phyloP scores from a whole-genome alignment of 2,888 invertebrate genomes.

The Troilus luridus region DNA sequence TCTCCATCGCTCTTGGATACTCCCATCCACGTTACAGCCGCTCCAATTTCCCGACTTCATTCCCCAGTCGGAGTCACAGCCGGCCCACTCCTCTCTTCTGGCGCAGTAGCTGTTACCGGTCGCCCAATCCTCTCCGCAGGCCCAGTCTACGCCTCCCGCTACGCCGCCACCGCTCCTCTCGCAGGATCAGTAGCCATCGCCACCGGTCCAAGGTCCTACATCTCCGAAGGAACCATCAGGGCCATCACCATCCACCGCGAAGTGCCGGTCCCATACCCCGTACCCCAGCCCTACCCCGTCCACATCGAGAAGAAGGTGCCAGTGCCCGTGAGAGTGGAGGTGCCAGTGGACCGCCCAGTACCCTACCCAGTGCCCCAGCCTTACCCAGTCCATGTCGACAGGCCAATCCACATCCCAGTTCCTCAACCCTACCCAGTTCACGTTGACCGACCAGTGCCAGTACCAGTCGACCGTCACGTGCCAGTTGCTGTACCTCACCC shows the following conservation, averaged over 20 bases:
- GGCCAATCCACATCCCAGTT: slow-evolving; percentile 66
- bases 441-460: slow-evolving; percentile 66
- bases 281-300: slow-evolving; percentile 66
- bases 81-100: slow-evolving; percentile 34
- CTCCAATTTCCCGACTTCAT: neutral
- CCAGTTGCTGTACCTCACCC: slow-evolving; percentile 68
- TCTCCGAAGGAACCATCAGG: slow-evolving; percentile 63
- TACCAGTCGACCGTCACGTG: slow-evolving; percentile 68
- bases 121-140: slow-evolving; percentile 52
- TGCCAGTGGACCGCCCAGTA: slow-evolving; percentile 66
- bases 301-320: slow-evolving; percentile 66
- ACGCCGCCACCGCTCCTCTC: slow-evolving; percentile 56
- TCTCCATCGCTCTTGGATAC: slow-evolving; percentile 41
- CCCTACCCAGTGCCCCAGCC: slow-evolving; percentile 67
- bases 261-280: slow-evolving; percentile 66
- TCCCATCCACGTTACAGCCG: neutral
- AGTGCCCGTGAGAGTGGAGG: slow-evolving; percentile 67
- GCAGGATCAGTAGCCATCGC: slow-evolving; percentile 56
- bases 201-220: slow-evolving; percentile 57
- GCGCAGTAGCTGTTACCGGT: slow-evolving; percentile 56
- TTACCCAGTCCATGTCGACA: slow-evolving; percentile 67
- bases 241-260: slow-evolving; percentile 66
- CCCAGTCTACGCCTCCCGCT: slow-evolving; percentile 40
- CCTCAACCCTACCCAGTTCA: slow-evolving; percentile 67
- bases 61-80: slow-evolving; percentile 51